Base-by-base conservation (phyloP, 2,797 vertebrate genomes). In the Melanotaenia trifasciata region DNA sequence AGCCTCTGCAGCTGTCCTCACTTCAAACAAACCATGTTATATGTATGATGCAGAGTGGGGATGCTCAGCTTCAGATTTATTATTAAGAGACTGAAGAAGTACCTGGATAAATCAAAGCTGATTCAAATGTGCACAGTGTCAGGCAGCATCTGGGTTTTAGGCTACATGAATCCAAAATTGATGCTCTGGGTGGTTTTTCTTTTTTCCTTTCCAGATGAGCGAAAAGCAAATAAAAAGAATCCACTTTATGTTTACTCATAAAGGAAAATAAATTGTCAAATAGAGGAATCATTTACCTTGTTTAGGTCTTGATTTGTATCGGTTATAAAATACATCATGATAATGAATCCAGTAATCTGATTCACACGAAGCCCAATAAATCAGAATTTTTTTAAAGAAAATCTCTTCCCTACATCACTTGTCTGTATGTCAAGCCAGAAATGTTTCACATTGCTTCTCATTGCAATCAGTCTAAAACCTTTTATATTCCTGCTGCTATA, bases 11-110 rank as follows among this genome's bases (percentile, higher is more conserved):
- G 72, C 67, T 79, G 80, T 60, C 81, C 75, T 62, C 32, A 71
- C 75, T 80, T 83, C 68, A 79, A 85, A 83, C 70, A 69, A 51
- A 70, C 57, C 70, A 75, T 79, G 71, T 83, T 73, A 67, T 74
- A 83, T 83, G 80, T 70, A 77, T 81, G 80, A 81, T 67, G 78
- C 72, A 47, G 20, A 1, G 61, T 40, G 75, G 64, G 50, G 73
- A 47, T 22, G 70, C 73, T 74, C 80, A 67, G 66, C 54, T 74
- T 78, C 35, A 77, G 54, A 75, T 83, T 62, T 62, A 83, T 75
- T 77, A 83, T 81, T 83, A 75, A 85, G 68, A 60, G 70, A 79
- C 79, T 77, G 65, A 81, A 79, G 65, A 68, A 36, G 33, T 76
- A 76, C 74, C 74, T 78, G 61, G 56, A 61, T 36, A 59, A 80